Base-by-base conservation (phyloP, 2,113 vertebrate genomes). In the human (Homo sapiens) region DNA sequence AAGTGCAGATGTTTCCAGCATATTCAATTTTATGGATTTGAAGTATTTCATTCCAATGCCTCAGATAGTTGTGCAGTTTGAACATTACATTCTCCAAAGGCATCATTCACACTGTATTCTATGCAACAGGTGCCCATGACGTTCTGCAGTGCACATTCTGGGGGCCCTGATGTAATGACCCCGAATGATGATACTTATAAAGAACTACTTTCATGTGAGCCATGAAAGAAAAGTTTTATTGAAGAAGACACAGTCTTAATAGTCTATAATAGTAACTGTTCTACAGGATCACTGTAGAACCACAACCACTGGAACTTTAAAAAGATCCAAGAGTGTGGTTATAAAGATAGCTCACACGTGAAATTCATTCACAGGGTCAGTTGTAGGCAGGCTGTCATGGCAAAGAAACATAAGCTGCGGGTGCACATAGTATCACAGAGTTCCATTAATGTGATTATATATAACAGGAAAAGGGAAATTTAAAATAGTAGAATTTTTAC, bases 361-460 rank as follows among this genome's bases (percentile, higher is more conserved):
- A 38, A 50, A 93, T 23, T 72, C 35, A 57, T 57, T 45, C 70
- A 40, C 20, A n/a, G 35, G 38, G 35, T 87, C 80, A 68, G 9
- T 48, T 48, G 7, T 6, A 13, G 25, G 9, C 38, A 27, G 13
- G 8, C 17, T 38, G 45, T 27, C 16, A 1, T 30, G 50, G 18
- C 66, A 68, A 59, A 84, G 80, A 79, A 90, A 55, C 23, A 66
- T 8, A 40, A 38, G 6, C 30, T 6, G 1, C 12, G 57, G 25
- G 35, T 3, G 6, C 14, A 18, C 43, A 7, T 0, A 2, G 18
- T 7, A 13, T 2, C 68, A 22, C 5, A 48, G 20, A 35, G 5
- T 8, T 13, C 25, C 75, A 66, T 0, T 20, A 17, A 57, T 35
- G 1, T 10, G 57, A 43, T 52, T 59, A 30, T 7, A 25, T 43